Base-by-base conservation (phyloP, 2,888 invertebrate genomes). In the Cataglyphis rosenhaueri region DNA sequence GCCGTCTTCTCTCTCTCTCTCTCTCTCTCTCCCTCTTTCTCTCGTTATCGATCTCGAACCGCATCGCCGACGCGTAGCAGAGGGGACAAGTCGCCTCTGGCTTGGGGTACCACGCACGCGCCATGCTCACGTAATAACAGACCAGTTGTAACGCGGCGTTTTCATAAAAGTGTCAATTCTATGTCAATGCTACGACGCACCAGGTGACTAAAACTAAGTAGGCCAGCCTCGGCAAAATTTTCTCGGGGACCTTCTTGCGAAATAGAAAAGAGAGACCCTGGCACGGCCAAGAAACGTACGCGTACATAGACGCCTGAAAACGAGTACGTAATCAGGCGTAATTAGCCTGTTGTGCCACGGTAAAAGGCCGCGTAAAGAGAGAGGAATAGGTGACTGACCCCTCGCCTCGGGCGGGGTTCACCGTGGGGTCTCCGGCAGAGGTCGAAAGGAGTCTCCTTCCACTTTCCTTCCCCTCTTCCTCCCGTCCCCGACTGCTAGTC, bases 351-450 rank as follows among this genome's bases (percentile, higher is more conserved):
- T 91, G 91, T 91, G 85, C 85, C 85, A 88, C 89, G 89, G 90
- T 87, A 89, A 90, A 87, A 88, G 86, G 85, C 86, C 78, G 87
- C 84, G 79, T 78, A 78, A 84, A 83, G 84, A 85, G 86, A 86
- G 86, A 85, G 87, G 90, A 91, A 92, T 91, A 92, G 92, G 92
- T 92, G 92, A 92, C 92, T 91, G 92, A 92, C 91, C 92, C 90
- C 74, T 90, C 88, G 92, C 92, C 91, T 91, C 91, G 92, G 92
- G 92, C 89, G 92, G 91, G 91, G 92, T 92, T 91, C 87, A 84
- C 85, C 85, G 85, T 88, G 86, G 87, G 87, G 88, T 90, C 86
- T 88, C 82, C 73, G 79, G 84, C 76, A 85, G 88, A 86, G 91
- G 91, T 91, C 86, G 85, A 87, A 91, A 88, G 86, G 89, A 88